Evolutionary conservation across 2,113 vertebrate genomes (phyloP), one percentile per base, ranked within the genome.

Genomic region (Amia ocellicauda): DNA sequence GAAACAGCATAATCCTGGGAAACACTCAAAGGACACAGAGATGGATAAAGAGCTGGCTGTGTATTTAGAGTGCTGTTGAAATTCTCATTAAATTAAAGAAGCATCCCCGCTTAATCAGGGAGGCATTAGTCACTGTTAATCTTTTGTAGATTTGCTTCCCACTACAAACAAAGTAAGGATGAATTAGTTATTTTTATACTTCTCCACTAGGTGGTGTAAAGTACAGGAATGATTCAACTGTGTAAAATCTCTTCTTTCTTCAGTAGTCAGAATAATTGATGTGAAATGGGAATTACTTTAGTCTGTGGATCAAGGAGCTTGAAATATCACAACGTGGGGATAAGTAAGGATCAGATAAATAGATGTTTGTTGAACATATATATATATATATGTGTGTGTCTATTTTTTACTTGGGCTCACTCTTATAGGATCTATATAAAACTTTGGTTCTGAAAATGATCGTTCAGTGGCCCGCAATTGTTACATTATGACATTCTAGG

Each of bases 71-170:
- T 13, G 42, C 27, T 36, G 41, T 49, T 40, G 63, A 28, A 51
- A 50, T 58, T 83, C 74, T 82, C 77, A 82, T 82, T 79, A 76
- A 82, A 79, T 72, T 67, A 76, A 70, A 58, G 23, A 64, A 66
- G 68, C 80, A 79, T 82, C 79, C 71, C 67, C 58, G 72, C 71
- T 80, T 83, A 83, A 83, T 82, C 74, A 55, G 64, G 60, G 59
- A 27, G 72, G 76, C 76, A 69, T 83, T 74, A 80, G 66, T 56
- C 55, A 42, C 65, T 66, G 49, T 55, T 83, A 81, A 83, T 82
- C 78, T 74, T 70, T 45, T 52, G 63, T 72, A 72, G 76, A 75
- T 80, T 78, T 73, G 23, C n/a, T 42, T 31, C 29, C n/a, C 26
- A n/a, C 27, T 49, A 24, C 63, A 57, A 22, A 54, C 26, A 36